Conservation (phyloP, 2,113 vertebrate genomes). For the Xenopus laevis region DNA sequence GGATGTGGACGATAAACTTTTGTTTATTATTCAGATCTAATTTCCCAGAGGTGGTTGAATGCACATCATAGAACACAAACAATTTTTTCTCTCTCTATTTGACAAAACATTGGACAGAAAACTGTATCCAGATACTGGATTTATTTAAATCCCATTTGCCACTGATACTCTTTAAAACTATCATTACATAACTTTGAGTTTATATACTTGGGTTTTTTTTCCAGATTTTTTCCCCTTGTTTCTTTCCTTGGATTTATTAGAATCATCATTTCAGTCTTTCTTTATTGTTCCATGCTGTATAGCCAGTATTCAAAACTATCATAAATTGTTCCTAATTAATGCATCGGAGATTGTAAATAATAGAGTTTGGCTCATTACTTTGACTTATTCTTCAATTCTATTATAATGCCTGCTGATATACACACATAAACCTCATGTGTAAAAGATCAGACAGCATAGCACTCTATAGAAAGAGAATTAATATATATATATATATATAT, state of each 20-base stretch:
- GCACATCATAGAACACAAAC: constrained; percentile 17
- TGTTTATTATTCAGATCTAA: constrained; percentile 40
- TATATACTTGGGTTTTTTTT: neutral
- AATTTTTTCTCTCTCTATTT: constrained; percentile 8
- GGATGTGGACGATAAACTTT: constrained; percentile 33
- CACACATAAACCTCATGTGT: no score
- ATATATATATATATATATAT: no score
- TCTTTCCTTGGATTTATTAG: constrained; percentile 2
- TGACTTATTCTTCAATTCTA: no score
- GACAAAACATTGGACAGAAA: constrained; percentile 14
- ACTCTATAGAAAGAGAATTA: no score
- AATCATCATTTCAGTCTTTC: neutral
- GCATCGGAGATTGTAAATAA: no score
- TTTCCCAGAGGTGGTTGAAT: constrained; percentile 27
- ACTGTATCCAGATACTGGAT: neutral
- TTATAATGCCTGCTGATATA: no score
- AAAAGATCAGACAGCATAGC: no score
- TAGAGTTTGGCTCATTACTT: no score
- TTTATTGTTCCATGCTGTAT: constrained; percentile 3
- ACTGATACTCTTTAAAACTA: constrained; percentile 16
- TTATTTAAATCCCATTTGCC: neutral
- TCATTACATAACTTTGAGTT: constrained; percentile 16
- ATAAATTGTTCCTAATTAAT: no score
- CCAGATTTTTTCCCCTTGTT: neutral
- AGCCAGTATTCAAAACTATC: neutral